Evolutionary conservation across 1,140 invertebrate species (phyloP).

Genomic region (Meloidogyne exigua): DNA sequence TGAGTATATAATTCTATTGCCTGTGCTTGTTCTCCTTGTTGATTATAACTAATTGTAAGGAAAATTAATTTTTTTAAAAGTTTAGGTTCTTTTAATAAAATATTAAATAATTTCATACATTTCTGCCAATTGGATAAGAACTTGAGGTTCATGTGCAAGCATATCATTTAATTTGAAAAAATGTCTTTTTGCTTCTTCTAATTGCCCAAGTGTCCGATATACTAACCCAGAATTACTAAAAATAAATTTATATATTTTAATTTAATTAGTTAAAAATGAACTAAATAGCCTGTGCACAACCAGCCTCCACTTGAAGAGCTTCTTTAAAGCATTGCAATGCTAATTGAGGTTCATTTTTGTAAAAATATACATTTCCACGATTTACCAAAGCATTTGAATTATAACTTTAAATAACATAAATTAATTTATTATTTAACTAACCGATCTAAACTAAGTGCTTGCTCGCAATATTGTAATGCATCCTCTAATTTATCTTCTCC

Average conservation of each 20-base stretch:
- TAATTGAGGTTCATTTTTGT: slow-evolving; percentile 74
- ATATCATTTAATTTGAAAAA: slow-evolving; percentile 81
- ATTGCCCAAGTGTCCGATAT: slow-evolving; percentile 65
- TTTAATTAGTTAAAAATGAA: neutral
- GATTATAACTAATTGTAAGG: slow-evolving; percentile 69
- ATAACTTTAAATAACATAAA: slow-evolving; percentile 60
- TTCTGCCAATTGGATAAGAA: slow-evolving; percentile 81
- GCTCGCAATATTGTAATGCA: slow-evolving; percentile 77
- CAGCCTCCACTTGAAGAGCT: slow-evolving; percentile 78
- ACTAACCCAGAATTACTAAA: slow-evolving; percentile 67
- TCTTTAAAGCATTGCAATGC: slow-evolving; percentile 74
- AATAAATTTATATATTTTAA: neutral
- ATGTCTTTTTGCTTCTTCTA: slow-evolving; percentile 76
- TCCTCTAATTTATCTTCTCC: slow-evolving; percentile 74
- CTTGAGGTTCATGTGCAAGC: slow-evolving; percentile 76
- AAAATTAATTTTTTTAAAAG: neutral
- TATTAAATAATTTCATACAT: slow-evolving; percentile 72
- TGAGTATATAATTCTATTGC: slow-evolving; percentile 77
- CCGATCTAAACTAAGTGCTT: slow-evolving; percentile 75
- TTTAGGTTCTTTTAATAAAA: slow-evolving; percentile 52
- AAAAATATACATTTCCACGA: slow-evolving; percentile 79
- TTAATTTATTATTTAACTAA: slow-evolving; percentile 59
- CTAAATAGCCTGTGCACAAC: slow-evolving; percentile 84
- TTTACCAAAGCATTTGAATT: slow-evolving; percentile 83
- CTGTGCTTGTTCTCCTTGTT: slow-evolving; percentile 75